Base-by-base conservation (phyloP, 2,797 vertebrate genomes). In the Halcyon smyrnensis region DNA sequence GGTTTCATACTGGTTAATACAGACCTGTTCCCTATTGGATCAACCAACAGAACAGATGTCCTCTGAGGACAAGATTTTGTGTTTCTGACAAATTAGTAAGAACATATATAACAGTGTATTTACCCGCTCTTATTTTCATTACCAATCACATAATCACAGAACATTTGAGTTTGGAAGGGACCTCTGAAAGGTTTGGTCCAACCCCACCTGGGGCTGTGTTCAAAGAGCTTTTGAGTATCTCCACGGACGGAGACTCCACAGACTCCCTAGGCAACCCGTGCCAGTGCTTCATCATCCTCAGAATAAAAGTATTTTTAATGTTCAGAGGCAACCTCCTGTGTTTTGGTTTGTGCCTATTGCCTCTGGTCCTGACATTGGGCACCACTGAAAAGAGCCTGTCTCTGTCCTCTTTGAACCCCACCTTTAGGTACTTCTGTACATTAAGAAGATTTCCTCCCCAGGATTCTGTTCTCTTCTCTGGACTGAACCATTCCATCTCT, bases 51-150 rank as follows among this genome's bases (percentile, higher is more conserved):
- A 89, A 53, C 2, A 86, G 23, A 45, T 43, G 67, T 53, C 51
- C 51, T 48, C 46, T n/a, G n/a, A 70, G 37, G 23, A 45, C 25
- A 46, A 62, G 24, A 34, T 27, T 76, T 57, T n/a, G 15, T 25
- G 19, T 18, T 80, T 65, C 39, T 54, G 23, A 14, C n/a, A 74
- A 41, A 54, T 46, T 34, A 43, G 14, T 15, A 37, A 82, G 39
- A 85, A 11, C 0, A 1, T 10, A 59, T 2, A 28, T 34, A 43
- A n/a, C 10, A 32, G 34, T 7, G 9, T 27, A 63, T 50, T 65
- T 15, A 54, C 8, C 5, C 0, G 0, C 24, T 62, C 53, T 76
- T 57, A 54, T 23, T 77, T 63, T 62, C 18, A 62, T 28, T 41
- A 21, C 5, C 53, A 39, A 80, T 57, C 37, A 71, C 12, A 62